Evolutionary conservation across 2,888 invertebrate species (phyloP).

Genomic region (Clunio marinus): DNA sequence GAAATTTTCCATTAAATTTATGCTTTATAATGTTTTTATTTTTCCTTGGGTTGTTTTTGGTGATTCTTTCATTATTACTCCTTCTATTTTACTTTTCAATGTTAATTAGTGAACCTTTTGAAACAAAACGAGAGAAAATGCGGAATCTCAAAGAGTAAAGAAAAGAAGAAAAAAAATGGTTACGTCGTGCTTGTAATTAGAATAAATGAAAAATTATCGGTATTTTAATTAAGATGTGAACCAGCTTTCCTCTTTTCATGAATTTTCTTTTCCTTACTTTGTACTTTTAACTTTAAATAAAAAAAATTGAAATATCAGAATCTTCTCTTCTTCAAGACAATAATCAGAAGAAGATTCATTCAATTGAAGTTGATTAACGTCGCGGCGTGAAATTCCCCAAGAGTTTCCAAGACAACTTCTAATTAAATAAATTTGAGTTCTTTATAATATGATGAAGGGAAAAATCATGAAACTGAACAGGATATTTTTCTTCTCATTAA

Average conservation of each 20-base stretch:
- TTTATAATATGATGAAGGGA: no score
- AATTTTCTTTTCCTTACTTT: no score
- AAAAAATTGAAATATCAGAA: no score
- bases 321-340: not conserved
- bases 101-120: no score
- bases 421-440: no score
- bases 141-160: not conserved
- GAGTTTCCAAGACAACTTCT: not conserved
- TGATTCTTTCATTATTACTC: constrained; percentile 5
- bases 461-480: not conserved
- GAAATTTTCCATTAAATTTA: constrained; percentile 11
- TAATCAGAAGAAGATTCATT: not conserved
- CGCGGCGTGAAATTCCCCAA: not conserved
- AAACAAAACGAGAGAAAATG: not conserved
- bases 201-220: not conserved
- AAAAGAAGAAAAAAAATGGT: not conserved
- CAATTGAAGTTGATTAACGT: not conserved
- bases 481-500: no score
- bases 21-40: constrained; percentile 9
- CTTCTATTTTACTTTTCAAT: not conserved
- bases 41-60: constrained; percentile 24
- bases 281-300: not conserved
- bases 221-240: constrained; percentile 1
- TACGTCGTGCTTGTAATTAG: no score
- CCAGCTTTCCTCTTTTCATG: not conserved